phyloP scores from a whole-genome alignment of 2,797 vertebrate species.

The Periophthalmus magnuspinnatus region DNA sequence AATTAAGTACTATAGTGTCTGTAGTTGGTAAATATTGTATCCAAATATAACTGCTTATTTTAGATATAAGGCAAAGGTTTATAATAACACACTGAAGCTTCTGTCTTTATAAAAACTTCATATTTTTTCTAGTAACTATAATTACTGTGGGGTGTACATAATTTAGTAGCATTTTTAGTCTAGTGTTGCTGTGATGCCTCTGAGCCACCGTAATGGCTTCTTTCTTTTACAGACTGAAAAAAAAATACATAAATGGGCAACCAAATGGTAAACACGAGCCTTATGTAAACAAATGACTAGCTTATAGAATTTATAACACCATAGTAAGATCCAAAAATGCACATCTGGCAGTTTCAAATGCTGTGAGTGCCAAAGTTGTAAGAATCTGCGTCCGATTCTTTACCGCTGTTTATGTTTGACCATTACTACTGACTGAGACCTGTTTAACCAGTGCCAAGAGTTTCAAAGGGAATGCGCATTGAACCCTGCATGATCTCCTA shows the following conservation, averaged over 20 bases:
- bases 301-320: constrained; percentile 9
- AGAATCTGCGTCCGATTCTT: constrained; percentile 32
- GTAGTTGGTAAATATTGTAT: background rate
- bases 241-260: constrained; percentile 5
- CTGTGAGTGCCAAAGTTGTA: constrained; percentile 62
- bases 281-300: constrained; percentile 21
- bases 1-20: background rate
- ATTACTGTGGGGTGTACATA: background rate
- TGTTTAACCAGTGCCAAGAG: constrained; percentile 52
- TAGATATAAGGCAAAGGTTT: background rate
- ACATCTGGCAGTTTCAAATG: constrained; percentile 21
- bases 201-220: constrained; percentile 3
- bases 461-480: constrained; percentile 55
- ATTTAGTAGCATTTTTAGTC: background rate
- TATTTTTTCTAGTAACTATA: background rate
- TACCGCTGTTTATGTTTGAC: constrained; percentile 43
- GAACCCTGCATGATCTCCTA: constrained; percentile 63
- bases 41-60: background rate
- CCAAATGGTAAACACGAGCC: constrained; percentile 8
- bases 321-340: background rate
- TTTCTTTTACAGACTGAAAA: constrained; percentile 9
- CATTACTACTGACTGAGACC: constrained; percentile 47
- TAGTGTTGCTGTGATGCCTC: background rate
- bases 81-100: background rate
- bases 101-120: background rate